Evolutionary conservation across 2,113 vertebrate species (phyloP), one percentile per base, ranked within the genome.

Genomic region (Syrmaticus mikado): DNA sequence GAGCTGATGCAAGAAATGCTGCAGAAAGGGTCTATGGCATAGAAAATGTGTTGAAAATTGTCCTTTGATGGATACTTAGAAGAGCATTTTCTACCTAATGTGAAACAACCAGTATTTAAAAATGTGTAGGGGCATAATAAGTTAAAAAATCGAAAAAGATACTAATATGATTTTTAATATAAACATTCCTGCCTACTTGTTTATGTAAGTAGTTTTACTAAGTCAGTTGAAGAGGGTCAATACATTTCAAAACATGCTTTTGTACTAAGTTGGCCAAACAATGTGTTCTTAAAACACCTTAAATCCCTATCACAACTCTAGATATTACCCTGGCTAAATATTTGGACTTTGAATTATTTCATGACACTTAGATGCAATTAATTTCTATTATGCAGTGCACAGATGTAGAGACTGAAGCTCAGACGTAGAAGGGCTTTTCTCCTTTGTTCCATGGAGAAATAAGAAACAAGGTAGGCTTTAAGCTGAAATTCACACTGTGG

Each of bases 371-470:
- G 27, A 48, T 34, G 4, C 36, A 78, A 74, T 52, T 61, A 52
- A 41, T 72, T 76, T 89, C 27, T 72, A 3, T 72, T 72, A 34
- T 9, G 57, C 28, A 14, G 12, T 6, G 3, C 25, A 18, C 10
- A 80, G 32, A 53, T 27, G 12, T 5, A 62, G 25, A 61, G 38
- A 68, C 20, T 36, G 10, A 25, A 86, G 38, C 24, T 45, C 0
- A 0, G 48, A 72, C 14, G 52, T 0, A 64, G 22, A 58, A 64
- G 27, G 27, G 8, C 8, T 68, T 64, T 72, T 22, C 25, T 14
- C 6, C 25, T 43, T 22, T 41, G 38, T 45, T 45, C 41, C 65
- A n/a, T n/a, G 20, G 65, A 67, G 65, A 20, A 67, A 45, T 19
- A 45, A 66, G 28, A 22, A 45, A 45, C 8, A 27, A 43, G 21